Evolutionary conservation across 2,888 invertebrate species (phyloP), one percentile per base, ranked within the genome.

Genomic region (Sarcophaga caerulescens): DNA sequence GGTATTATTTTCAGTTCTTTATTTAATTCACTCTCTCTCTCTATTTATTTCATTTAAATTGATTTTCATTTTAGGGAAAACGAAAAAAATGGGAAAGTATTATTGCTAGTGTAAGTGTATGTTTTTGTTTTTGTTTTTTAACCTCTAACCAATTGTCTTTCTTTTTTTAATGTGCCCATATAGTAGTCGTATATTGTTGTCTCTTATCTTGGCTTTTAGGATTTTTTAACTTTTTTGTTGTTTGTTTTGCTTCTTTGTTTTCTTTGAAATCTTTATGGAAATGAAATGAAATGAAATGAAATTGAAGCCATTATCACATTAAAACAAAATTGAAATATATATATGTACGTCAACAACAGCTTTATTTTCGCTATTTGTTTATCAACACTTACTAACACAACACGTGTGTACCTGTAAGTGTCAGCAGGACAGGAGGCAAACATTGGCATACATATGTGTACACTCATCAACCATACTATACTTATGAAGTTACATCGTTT

Each of bases 231-330:
- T 17, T 17, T 52, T 52, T 52, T 62, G 10, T 25, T n/a, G 6
- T 59, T 19, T 66, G 14, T 17, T 11, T 63, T 63, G 12, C 4
- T 52, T 25, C 52, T 14, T 35, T 45, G n/a, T 68, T 59, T 17
- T 52, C 52, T 52, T 52, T 17, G 52, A n/a, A 17, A 47, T 45
- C 45, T 52, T 63, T 74, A 52, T 69, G 47, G 11, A 76, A 71
- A 62, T 74, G 71, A 76, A 76, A 66, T 71, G 11, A 76, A 71
- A 62, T 74, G 71, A 76, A 76, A 66, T 71, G 66, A 82, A 82
- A 82, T 76, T 76, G 71, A 71, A 76, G 76, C 70, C 35, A 76
- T 76, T 82, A 82, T 82, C 66, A 68, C 77, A 82, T 82, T 82
- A 76, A 35, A 35, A 77, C 77, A 65, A 77, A 76, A 82, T 82